These are phyloP conservation scores for Apamea sordens DNA, from an alignment of 2,888 invertebrate species.

Conservation along the genomic window DNA sequence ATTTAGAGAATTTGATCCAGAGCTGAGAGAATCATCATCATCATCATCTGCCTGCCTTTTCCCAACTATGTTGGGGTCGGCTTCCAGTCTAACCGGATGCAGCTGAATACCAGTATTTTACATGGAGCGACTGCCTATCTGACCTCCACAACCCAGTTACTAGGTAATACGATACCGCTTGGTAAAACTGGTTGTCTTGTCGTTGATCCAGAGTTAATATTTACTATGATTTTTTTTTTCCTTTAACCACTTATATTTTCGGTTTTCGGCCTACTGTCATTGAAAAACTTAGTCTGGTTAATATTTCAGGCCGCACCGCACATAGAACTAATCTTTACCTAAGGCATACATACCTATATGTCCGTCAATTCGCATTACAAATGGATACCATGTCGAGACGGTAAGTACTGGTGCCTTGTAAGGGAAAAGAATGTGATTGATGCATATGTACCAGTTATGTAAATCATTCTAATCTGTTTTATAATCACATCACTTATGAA, in stretches of 20 bases:
- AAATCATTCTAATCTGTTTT: constrained; percentile 40
- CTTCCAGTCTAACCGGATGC: no score
- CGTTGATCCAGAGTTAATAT: not conserved
- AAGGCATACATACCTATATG: not conserved
- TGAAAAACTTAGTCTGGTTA: not conserved
- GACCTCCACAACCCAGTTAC: no score
- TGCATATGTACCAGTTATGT: constrained; percentile 46
- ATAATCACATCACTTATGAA: constrained; percentile 31
- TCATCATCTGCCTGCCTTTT: no score
- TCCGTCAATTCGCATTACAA: constrained; percentile 26
- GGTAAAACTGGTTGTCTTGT: no score
- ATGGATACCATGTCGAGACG: constrained; percentile 26
- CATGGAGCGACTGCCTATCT: no score
- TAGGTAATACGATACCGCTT: no score
- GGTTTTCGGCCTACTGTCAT: not conserved
- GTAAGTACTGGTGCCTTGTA: constrained; percentile 22
- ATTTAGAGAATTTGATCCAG: not conserved
- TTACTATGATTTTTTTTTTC: not conserved
- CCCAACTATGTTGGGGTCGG: no score
- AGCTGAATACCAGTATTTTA: no score
- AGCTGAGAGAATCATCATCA: no score
- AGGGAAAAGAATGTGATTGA: constrained; percentile 51
- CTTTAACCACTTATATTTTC: not conserved
- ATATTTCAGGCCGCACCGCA: not conserved
- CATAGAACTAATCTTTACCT: not conserved